Evolutionary conservation across 2,797 vertebrate species (phyloP).

Genomic region (Catharus ustulatus): DNA sequence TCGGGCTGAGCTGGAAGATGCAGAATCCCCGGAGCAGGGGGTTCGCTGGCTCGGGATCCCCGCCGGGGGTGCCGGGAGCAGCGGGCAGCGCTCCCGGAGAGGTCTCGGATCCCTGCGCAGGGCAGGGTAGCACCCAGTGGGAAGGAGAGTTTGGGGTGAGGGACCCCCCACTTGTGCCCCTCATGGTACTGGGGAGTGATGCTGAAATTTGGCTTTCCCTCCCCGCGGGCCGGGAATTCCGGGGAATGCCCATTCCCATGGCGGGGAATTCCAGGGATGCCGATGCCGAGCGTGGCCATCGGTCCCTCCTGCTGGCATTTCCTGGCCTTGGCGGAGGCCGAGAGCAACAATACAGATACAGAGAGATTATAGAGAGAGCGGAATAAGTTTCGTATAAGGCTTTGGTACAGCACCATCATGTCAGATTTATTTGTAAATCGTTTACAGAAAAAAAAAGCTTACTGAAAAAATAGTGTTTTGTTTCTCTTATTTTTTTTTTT

Average conservation of each 20-base stretch:
- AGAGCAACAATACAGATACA: constrained; percentile 70
- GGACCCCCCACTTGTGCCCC: neutral
- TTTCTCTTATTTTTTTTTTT: constrained; percentile 21
- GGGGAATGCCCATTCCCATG: neutral
- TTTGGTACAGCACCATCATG: constrained; percentile 90
- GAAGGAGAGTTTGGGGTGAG: constrained; percentile 54
- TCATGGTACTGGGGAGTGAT: neutral
- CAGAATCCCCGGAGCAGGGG: neutral
- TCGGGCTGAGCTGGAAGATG: constrained; percentile 43
- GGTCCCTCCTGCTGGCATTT: constrained; percentile 73
- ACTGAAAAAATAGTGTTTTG: constrained; percentile 81
- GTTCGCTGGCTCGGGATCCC: neutral
- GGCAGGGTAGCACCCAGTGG: constrained; percentile 62
- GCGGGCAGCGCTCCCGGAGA: neutral
- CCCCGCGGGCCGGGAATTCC: neutral
- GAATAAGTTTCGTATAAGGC: constrained; percentile 78
- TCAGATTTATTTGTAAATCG: constrained; percentile 75
- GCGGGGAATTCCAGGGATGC: neutral
- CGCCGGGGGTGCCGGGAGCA: neutral
- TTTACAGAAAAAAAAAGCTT: constrained; percentile 86
- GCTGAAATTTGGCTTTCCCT: neutral
- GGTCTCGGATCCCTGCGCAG: constrained; percentile 2
- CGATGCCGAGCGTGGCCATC: neutral
- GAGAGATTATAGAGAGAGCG: constrained; percentile 70
- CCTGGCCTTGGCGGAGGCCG: constrained; percentile 63